Percentiles rank a stretch among this genome's conserved stretches.
phyloP scores from a whole-genome alignment of 2,797 vertebrate species.

The Mormyrus proboscirostris region DNA sequence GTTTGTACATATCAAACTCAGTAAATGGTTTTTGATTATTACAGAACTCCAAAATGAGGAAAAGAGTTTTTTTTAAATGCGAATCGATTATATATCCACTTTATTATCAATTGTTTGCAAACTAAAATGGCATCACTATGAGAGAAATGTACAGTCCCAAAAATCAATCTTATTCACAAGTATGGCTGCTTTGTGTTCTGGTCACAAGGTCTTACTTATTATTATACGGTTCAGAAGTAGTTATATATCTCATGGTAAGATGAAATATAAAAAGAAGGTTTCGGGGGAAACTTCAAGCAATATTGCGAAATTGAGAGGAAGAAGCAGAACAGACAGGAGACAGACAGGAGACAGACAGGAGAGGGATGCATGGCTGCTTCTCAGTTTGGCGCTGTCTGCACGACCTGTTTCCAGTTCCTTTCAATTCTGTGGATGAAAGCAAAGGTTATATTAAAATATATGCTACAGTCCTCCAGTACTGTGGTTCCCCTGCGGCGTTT shows the following conservation, averaged over 20 bases:
- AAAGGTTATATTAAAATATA: background rate
- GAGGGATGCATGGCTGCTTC: background rate
- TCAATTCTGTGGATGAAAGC: background rate
- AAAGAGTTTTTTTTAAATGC: background rate
- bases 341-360: background rate
- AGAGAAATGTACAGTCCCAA: background rate
- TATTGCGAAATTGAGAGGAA: background rate
- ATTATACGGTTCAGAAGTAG: background rate
- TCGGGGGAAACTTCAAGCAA: background rate
- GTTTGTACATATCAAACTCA: background rate
- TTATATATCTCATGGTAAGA: background rate
- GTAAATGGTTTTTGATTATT: background rate
- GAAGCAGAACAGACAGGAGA: background rate
- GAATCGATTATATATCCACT: background rate
- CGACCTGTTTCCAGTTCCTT: background rate
- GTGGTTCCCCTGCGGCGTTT: background rate
- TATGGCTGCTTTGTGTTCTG: background rate
- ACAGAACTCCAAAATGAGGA: background rate
- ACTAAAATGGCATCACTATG: background rate
- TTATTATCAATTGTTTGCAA: background rate
- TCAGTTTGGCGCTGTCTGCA: background rate
- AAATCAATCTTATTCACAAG: background rate
- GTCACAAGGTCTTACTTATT: background rate
- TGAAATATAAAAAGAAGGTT: background rate
- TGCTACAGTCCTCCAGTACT: background rate